Evolutionary conservation across 2,113 vertebrate genomes (phyloP), one percentile per base, ranked within the genome.

Genomic region (Ctenomys sociabilis): DNA sequence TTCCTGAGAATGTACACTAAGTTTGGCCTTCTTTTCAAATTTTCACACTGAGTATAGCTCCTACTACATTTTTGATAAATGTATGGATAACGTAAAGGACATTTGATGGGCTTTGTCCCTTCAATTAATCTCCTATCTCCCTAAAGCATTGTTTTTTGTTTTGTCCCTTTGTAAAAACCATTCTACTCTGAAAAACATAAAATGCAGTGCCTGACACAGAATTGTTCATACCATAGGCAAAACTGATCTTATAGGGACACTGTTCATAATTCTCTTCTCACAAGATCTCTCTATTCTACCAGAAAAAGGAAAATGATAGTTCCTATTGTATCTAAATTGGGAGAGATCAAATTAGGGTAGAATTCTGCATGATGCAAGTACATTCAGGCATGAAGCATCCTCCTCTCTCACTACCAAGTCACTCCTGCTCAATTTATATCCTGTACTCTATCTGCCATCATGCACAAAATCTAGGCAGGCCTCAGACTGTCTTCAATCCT

Each of bases 171-270:
- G 82, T 52, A 45, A n/a, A n/a, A 43, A n/a, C 32, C 0, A 0
- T 37, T 21, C 0, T 5, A 54, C 75, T 91, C 32, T 77, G n/a
- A 87, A 30, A 83, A 30, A 45, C 6, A 28, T 0, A 0, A n/a
- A 80, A 6, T 13, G 0, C 5, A 1, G 16, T 1, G 3, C 11
- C 24, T n/a, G 21, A 35, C 10, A 4, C 24, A 59, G 52, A 86
- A 43, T 32, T 10, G 2, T 87, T 52, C 52, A 10, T 19, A 11
- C 16, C 22, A 0, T 1, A 28, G 84, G 35, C 35, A 19, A 84
- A 80, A 43, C 64, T 3, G 52, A 19, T 43, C 54, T 54, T 54
- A n/a, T 40, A 70, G 28, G 35, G 16, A 70, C 35, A 45, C 16
- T 1, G 0, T 17, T 35, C 72, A 54, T 43, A 3, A 24, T 54